phyloP scores from a whole-genome alignment of 2,113 vertebrate genomes.

The Scomber scombrus region DNA sequence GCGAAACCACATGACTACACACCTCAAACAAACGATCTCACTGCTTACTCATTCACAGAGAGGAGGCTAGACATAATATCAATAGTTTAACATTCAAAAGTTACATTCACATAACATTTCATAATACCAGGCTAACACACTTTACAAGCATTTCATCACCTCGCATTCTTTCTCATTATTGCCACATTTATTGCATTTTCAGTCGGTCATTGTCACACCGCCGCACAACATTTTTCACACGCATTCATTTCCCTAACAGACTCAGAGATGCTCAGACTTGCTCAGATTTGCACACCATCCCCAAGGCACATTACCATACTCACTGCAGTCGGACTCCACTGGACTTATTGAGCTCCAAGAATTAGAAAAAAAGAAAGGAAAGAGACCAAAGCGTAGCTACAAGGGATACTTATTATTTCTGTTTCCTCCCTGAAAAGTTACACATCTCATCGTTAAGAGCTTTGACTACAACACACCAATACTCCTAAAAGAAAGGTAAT shows the following conservation, averaged over 20 bases:
- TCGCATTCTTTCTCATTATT: background rate
- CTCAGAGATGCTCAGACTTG: too few species aligned
- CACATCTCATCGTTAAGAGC: background rate
- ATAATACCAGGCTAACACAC: too few species aligned
- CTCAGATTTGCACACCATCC: constrained; percentile 51
- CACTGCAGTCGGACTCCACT: constrained; percentile 17
- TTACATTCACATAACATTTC: background rate
- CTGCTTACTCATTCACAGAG: background rate
- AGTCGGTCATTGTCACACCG: background rate
- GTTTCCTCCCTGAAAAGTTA: background rate
- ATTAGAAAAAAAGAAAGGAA: constrained; percentile 25
- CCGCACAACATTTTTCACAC: background rate
- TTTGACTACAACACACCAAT: too few species aligned
- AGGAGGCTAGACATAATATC: background rate
- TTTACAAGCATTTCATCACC: background rate
- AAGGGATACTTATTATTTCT: background rate
- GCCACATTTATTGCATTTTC: background rate
- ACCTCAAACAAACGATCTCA: background rate
- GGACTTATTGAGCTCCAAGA: constrained; percentile 39
- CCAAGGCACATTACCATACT: constrained; percentile 33
- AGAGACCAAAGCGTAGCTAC: constrained; percentile 11
- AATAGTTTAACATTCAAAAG: background rate
- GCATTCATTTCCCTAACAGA: too few species aligned
- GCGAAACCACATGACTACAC: background rate
- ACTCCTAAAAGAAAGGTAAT: too few species aligned